These are phyloP conservation scores for Pollimyrus isidori DNA, from an alignment of 2,113 vertebrate species.

Conservation along the genomic window DNA sequence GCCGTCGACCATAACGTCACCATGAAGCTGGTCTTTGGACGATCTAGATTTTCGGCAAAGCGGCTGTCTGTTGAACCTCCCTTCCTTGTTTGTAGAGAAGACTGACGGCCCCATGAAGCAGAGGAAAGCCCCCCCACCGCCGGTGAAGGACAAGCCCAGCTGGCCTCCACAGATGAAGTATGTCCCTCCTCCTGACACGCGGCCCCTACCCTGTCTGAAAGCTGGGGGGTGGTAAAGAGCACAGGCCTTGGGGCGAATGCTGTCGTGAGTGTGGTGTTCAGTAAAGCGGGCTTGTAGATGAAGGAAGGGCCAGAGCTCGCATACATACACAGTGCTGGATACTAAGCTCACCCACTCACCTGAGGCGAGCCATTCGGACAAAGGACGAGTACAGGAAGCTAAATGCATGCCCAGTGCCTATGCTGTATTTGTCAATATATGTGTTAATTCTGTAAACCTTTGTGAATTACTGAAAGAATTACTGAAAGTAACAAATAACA, in stretches of 20 bases:
- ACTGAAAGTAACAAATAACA: not conserved
- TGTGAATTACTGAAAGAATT: not conserved
- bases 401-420: not conserved
- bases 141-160: constrained; percentile 57
- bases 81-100: constrained; percentile 49
- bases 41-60: not conserved
- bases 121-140: constrained; percentile 50
- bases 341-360: too few species aligned
- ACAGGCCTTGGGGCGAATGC: not conserved
- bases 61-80: not conserved
- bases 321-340: not conserved
- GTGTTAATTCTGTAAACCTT: not conserved
- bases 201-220: not conserved
- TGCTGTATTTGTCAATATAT: not conserved
- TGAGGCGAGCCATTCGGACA: not conserved
- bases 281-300: not conserved
- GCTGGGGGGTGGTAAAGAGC: not conserved
- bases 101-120: constrained; percentile 55
- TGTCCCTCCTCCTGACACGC: constrained; percentile 17
- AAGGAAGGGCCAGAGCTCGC: not conserved
- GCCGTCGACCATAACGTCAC: not conserved
- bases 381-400: not conserved
- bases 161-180: constrained; percentile 47
- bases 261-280: not conserved
- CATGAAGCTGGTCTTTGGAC: not conserved